Evolutionary conservation across 37 sponge, comb jelly and placozoan species (phyloP).

Genomic region (Ephydatia muelleri): DNA sequence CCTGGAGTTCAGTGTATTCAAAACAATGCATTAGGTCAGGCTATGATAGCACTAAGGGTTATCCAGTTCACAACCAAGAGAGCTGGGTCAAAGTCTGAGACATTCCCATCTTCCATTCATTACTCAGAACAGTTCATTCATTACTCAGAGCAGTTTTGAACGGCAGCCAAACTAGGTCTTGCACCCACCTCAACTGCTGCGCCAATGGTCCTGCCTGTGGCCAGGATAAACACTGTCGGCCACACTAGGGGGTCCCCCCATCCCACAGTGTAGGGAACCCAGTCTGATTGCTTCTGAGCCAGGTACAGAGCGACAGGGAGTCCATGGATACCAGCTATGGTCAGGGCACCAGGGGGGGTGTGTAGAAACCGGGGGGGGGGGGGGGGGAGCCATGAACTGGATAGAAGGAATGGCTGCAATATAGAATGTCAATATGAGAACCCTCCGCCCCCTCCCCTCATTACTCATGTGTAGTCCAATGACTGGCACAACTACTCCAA

Average conservation of each 20-base stretch:
- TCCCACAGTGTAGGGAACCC: not conserved
- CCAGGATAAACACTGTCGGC: slow-evolving; percentile 35
- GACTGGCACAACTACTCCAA: not conserved
- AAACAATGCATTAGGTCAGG: too few species aligned
- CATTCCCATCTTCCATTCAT: too few species aligned
- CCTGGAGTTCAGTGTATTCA: too few species aligned
- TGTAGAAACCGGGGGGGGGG: not conserved
- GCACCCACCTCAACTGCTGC: slow-evolving; percentile 59
- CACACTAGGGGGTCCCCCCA: not conserved
- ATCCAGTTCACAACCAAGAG: too few species aligned
- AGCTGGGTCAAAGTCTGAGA: too few species aligned
- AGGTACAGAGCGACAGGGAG: slow-evolving; percentile 61
- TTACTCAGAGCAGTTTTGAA: too few species aligned
- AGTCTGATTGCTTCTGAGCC: not conserved
- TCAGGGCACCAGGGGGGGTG: slow-evolving; percentile 34
- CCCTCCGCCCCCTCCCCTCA: not conserved
- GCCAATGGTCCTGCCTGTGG: slow-evolving; percentile 36
- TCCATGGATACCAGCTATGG: slow-evolving; percentile 57
- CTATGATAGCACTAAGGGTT: too few species aligned
- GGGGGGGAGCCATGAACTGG: not conserved
- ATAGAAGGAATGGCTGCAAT: too few species aligned
- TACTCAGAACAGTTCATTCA: too few species aligned
- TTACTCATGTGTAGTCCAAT: not conserved
- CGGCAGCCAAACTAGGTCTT: too few species aligned
- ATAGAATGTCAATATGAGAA: not conserved